Evolutionary conservation across 1,140 invertebrate genomes (phyloP), one percentile per base, ranked within the genome.

Genomic region (Sminthurides bifidus): DNA sequence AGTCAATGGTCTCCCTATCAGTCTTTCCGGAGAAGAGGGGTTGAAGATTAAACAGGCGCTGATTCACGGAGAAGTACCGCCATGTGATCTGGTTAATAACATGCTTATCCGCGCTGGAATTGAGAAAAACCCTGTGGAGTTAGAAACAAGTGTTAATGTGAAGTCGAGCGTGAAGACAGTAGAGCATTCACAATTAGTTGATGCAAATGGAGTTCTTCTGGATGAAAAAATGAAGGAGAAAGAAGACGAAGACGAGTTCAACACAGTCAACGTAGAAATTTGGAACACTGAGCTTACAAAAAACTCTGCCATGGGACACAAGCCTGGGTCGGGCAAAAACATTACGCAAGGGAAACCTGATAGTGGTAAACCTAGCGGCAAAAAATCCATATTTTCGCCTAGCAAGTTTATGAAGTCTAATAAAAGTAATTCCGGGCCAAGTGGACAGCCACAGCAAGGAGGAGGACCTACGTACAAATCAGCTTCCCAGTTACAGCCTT

Each of bases 111-210:
- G 77, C 48, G 80, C 79, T 38, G 80, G 81, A 3, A 76, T 82
- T 49, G 51, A 61, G 31, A 41, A 46, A 15, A 51, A 81, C 33
- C 81, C 82, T n/a, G 81, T 84, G 6, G 77, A 81, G 57, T 69
- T 85, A 60, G 82, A 85, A 69, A 84, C 82, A 14, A 81, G 79
- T 33, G 70, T 84, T 50, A 83, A 78, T 56, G 81, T 84, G 3
- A 84, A 82, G 65, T 82, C 81, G 6, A 80, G 79, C 30, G 76
- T 82, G n/a, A 78, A 83, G 27, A 84, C 82, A 35, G 80, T 79
- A 53, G 82, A 85, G 66, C 81, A 82, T 63, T 80, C 84, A 46
- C 81, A 79, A 0, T 81, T 84, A 17, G 76, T 44, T 10, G 59
- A 80, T 10, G 73, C 77, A 4, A 78, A 77, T 52, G 83, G 83